Evolutionary conservation across 1,140 invertebrate species (phyloP), one percentile per base, ranked within the genome.

Genomic region (Geopemphigus sp.): DNA sequence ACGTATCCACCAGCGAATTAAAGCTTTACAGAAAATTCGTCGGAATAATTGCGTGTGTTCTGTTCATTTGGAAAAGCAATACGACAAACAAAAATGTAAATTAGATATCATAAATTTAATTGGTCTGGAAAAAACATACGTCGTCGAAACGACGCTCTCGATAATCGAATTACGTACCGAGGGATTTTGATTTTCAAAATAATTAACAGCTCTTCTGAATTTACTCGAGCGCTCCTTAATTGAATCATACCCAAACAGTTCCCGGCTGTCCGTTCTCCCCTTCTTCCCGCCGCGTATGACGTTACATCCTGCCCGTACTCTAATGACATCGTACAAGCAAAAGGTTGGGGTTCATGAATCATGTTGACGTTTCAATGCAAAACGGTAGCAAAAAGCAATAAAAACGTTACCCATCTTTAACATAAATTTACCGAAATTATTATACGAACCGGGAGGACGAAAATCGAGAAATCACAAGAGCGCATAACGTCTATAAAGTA

Each of bases 141-240:
- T 5, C 29, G 47, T 53, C 47, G 47, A 70, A 24, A 17, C 22
- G 14, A 14, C 50, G 12, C 50, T 29, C 50, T 29, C n/a, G 54
- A 59, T 76, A 76, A 76, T 76, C 56, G 5, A n/a, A 76, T 76
- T 76, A 76, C 32, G 14, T 24, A 59, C 72, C 5, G 72, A n/a
- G 22, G 54, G n/a, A 59, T 76, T 56, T 59, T 76, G 72, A 76
- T 76, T 45, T 76, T 26, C 72, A 45, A 76, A 76, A 59, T 76
- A 76, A 76, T 76, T 76, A 76, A 76, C 72, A 76, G 53, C 72
- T 59, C 54, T 59, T 76, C 72, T 76, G 56, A n/a, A 76, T 76
- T 76, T 76, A 59, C 72, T 59, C 72, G 26, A 47, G 26, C 22
- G 50, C 54, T 76, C 39, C 56, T 59, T 76, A 76, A 76, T 76